These are phyloP conservation scores for Sturnus vulgaris DNA, from an alignment of 2,113 vertebrate species.

Conservation along the genomic window DNA sequence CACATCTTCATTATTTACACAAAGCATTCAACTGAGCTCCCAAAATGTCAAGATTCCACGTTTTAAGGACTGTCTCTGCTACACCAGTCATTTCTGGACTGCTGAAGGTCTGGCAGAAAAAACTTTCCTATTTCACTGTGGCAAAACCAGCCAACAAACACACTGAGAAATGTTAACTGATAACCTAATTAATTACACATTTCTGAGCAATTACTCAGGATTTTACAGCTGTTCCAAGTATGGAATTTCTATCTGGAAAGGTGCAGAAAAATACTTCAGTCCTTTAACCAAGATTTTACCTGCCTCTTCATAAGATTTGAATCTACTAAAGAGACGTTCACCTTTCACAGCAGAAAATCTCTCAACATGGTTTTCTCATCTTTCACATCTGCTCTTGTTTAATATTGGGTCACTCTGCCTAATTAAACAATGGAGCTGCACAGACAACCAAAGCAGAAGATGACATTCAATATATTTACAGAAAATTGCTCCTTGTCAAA, in stretches of 20 bases:
- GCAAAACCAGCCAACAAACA: background rate
- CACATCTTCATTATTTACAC: background rate
- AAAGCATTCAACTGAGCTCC: background rate
- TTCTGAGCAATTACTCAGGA: background rate
- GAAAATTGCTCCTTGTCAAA: slow-evolving; percentile 62
- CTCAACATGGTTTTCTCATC: background rate
- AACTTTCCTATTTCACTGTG: background rate
- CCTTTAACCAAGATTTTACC: background rate
- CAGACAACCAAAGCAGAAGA: slow-evolving; percentile 46
- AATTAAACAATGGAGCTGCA: slow-evolving; percentile 47
- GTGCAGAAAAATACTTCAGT: background rate
- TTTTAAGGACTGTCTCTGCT: background rate
- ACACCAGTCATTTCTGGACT: background rate
- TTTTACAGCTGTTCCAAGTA: background rate
- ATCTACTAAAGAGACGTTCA: background rate
- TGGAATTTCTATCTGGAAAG: background rate
- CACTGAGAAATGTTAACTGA: background rate
- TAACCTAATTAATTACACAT: background rate
- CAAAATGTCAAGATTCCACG: rapidly evolving
- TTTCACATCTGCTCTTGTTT: slow-evolving; percentile 47
- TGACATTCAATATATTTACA: slow-evolving; percentile 60
- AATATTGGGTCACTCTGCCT: slow-evolving; percentile 18
- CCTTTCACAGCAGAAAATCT: background rate
- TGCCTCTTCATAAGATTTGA: background rate
- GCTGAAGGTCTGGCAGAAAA: background rate